Percentiles rank a stretch among this genome's conserved stretches.
phyloP scores from a whole-genome alignment of 2,888 invertebrate species.

The Platynereis dumerilii region DNA sequence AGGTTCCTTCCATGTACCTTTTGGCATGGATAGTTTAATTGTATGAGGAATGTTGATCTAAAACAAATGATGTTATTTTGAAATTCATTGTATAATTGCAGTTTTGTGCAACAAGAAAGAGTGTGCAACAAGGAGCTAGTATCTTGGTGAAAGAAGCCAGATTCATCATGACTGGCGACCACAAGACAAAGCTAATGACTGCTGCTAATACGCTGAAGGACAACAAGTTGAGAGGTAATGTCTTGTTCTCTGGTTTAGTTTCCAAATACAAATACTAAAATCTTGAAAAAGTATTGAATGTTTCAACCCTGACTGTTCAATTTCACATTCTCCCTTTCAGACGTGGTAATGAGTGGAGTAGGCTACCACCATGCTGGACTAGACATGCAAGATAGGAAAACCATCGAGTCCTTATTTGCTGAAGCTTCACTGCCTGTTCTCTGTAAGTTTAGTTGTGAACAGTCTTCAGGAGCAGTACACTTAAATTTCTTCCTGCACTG shows the following conservation, averaged over 20 bases:
- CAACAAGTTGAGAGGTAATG: conserved; percentile 65
- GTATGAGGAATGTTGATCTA: too few relatives aligned
- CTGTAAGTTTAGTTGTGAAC: conserved; percentile 48
- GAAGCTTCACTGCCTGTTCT: conserved; percentile 74
- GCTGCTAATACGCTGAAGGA: conserved; percentile 64
- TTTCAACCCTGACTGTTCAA: too few relatives aligned
- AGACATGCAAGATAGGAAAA: conserved; percentile 70
- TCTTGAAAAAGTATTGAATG: neutral
- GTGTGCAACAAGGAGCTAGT: conserved; percentile 74
- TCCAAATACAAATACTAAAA: neutral
- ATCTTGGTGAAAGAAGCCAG: conserved; percentile 71
- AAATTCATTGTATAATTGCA: conserved; percentile 34
- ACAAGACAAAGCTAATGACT: conserved; percentile 67
- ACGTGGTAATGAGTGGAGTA: conserved; percentile 71
- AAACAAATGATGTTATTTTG: too few relatives aligned
- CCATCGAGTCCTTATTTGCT: conserved; percentile 74
- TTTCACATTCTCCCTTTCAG: conserved; percentile 47
- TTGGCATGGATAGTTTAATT: too few relatives aligned
- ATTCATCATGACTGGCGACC: conserved; percentile 66
- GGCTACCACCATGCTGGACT: conserved; percentile 83
- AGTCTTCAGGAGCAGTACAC: too few relatives aligned
- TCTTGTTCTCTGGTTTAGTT: too few relatives aligned
- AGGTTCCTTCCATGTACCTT: too few relatives aligned
- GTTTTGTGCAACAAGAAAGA: conserved; percentile 81
- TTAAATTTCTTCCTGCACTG: too few relatives aligned